Evolutionary conservation across 2,888 invertebrate species (phyloP), one percentile per base, ranked within the genome.

Genomic region (Eupithecia insigniata): DNA sequence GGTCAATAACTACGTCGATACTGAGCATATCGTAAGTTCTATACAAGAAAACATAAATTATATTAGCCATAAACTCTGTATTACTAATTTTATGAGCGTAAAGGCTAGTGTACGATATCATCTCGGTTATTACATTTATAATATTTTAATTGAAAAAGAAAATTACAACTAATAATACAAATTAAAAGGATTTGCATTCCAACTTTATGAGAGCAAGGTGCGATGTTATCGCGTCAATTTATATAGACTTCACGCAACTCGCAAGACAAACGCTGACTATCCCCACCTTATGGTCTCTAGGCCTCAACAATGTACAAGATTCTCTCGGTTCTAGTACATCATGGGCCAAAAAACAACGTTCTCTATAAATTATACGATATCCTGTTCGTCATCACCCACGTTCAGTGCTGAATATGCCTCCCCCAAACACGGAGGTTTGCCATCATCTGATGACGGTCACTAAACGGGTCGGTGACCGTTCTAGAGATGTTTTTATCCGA

Each of bases 1-100:
- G 91, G 82, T 96, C 43, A 95, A 89, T 83, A 96, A 96, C 82
- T 96, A 96, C 76, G 85, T 96, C 6, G 93, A 95, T 77, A 90
- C 90, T 1, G 92, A 95, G 66, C 91, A 95, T 81, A 95, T 95
- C 83, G 96, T 96, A 84, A 94, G 94, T 88, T 69, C 8, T 5
- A 0, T 16, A 60, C 32, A 32, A 16, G 2, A 60, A 28, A 30
- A 28, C 28, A 16, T 8, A n/a, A 34, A 12, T 61, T 32, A 61
- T 0, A 60, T 10, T n/a, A n/a, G 46, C n/a, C 8, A 46, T 46
- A 10, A 46, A 46, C 46, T 5, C 10, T 8, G 46, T 2, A 46
- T 46, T 32, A 10, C n/a, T n/a, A 46, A 2, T 46, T 46, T 46
- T n/a, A 46, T 46, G 18, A 43, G 46, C n/a, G 46, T 46, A 46